These are phyloP conservation scores for Scolopax rusticola DNA, from an alignment of 2,797 vertebrate species.

Conservation along the genomic window DNA sequence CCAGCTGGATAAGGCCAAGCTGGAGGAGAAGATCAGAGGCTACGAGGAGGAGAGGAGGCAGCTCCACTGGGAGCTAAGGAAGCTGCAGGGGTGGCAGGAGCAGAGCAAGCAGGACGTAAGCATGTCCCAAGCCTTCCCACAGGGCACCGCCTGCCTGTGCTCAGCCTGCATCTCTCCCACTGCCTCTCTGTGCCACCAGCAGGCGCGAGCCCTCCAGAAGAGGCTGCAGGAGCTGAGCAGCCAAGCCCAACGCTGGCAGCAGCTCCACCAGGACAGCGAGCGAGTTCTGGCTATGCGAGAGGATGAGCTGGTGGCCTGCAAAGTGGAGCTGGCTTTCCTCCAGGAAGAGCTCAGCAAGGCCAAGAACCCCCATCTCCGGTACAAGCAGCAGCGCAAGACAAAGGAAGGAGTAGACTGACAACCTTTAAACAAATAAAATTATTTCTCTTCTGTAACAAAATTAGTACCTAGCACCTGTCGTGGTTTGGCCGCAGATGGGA, in stretches of 20 bases:
- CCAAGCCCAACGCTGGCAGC: constrained; percentile 76
- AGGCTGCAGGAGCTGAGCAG: constrained; percentile 72
- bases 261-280: constrained; percentile 71
- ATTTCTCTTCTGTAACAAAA: constrained; percentile 71
- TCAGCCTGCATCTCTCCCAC: not conserved
- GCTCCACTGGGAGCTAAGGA: constrained; percentile 72
- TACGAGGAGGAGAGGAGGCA: constrained; percentile 66
- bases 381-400: not conserved
- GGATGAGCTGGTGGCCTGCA: constrained; percentile 77
- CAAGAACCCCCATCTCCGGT: not conserved
- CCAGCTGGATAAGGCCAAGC: constrained; percentile 49
- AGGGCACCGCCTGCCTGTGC: not conserved
- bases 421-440: constrained; percentile 82
- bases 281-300: constrained; percentile 75
- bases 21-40: constrained; percentile 56
- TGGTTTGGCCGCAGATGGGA: too few relatives aligned
- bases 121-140: not conserved
- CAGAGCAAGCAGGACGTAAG: constrained; percentile 72
- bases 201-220: constrained; percentile 70
- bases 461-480: not conserved
- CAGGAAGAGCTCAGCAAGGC: constrained; percentile 76
- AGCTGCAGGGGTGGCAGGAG: constrained; percentile 62
- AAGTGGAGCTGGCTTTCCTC: constrained; percentile 79
- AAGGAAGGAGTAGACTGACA: constrained; percentile 49
- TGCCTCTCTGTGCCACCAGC: not conserved